These are phyloP conservation scores for Steatornis caripensis DNA, from an alignment of 2,113 vertebrate species.

Conservation along the genomic window DNA sequence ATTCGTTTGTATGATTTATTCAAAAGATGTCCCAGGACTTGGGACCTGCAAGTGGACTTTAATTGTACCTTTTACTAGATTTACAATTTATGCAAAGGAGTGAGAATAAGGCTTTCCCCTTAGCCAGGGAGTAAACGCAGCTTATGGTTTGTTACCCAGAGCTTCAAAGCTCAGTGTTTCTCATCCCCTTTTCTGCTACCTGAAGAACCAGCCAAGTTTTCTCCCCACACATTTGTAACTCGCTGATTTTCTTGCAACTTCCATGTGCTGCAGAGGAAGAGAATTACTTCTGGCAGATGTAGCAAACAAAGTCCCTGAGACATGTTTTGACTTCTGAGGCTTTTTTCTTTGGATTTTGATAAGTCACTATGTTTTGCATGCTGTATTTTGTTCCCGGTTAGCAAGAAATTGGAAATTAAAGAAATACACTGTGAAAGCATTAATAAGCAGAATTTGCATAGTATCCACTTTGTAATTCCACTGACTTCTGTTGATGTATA, in stretches of 20 bases:
- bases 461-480: not conserved
- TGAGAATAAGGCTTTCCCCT: not conserved
- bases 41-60: not conserved
- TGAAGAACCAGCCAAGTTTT: not conserved
- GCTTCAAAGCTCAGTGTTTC: not conserved
- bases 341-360: not conserved
- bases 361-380: not conserved
- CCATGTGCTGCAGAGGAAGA: not conserved
- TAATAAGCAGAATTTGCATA: constrained; percentile 1
- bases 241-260: not conserved
- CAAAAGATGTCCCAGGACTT: not conserved
- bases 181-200: not conserved
- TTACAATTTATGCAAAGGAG: not conserved
- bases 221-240: not conserved
- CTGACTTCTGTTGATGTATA: constrained; percentile 25
- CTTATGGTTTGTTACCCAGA: not conserved
- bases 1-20: not conserved
- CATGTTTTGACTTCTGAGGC: not conserved
- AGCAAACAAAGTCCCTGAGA: not conserved
- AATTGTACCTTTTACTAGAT: not conserved
- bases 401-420: not conserved
- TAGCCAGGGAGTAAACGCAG: not conserved
- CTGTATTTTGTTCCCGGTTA: not conserved
- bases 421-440: not conserved
- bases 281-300: not conserved